Evolutionary conservation across 2,888 invertebrate species (phyloP).

Genomic region (Napeogenes sylphis): DNA sequence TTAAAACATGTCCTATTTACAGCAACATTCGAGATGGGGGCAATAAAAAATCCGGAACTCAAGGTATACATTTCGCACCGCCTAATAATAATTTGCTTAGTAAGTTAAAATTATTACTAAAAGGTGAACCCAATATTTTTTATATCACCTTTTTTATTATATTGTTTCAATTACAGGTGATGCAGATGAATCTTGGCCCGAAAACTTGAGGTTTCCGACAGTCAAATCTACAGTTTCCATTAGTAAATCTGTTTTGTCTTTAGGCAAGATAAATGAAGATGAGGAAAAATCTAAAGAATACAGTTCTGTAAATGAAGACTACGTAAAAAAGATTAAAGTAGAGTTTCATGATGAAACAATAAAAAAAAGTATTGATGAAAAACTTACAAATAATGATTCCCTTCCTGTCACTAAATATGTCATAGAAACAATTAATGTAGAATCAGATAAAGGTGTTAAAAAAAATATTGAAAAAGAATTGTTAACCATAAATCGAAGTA

Average conservation of each 20-base stretch:
- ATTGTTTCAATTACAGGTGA: conserved; percentile 40
- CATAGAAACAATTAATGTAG: conserved; percentile 2
- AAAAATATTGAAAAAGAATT: not conserved
- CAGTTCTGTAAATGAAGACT: not conserved
- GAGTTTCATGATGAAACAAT: not conserved
- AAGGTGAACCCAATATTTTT: not conserved
- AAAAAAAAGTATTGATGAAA: not conserved
- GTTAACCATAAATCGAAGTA: not conserved
- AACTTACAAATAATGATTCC: not conserved
- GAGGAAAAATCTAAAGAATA: conserved; percentile 40
- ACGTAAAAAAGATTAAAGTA: not conserved
- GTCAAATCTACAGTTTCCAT: conserved; percentile 50
- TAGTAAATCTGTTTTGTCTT: conserved; percentile 55
- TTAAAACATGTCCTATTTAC: not conserved
- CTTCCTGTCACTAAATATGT: not conserved
- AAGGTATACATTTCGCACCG: conserved; percentile 37
- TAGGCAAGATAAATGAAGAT: conserved; percentile 55
- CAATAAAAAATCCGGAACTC: conserved; percentile 12
- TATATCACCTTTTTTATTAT: conserved; percentile 1
- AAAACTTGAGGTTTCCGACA: conserved; percentile 36
- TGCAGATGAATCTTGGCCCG: conserved; percentile 64
- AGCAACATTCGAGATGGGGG: conserved; percentile 3
- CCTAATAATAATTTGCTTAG: conserved; percentile 53
- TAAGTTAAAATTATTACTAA: conserved; percentile 38
- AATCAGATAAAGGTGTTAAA: not conserved